Percentiles rank a stretch among this genome's conserved stretches.
Conservation (phyloP, 2,113 vertebrate genomes). For the Poecile atricapillus region DNA sequence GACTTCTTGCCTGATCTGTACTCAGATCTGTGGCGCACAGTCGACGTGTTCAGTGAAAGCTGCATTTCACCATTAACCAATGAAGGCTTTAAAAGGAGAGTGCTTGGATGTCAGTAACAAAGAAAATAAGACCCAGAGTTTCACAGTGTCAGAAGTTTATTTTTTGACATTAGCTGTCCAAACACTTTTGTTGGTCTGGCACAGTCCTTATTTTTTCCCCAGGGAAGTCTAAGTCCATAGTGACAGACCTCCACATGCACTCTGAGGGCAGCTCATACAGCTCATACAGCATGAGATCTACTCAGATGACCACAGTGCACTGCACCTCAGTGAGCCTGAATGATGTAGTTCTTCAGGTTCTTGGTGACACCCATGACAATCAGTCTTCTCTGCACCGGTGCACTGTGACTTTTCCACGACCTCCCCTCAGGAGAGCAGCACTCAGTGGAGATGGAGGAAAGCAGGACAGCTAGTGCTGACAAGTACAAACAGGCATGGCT, state of each 20-base stretch:
- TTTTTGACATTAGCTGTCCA: background rate
- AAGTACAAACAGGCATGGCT: background rate
- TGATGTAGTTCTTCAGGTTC: background rate
- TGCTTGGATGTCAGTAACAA: background rate
- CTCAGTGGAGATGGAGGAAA: background rate
- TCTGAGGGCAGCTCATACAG: background rate
- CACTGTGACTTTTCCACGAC: background rate
- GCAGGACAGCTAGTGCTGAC: background rate
- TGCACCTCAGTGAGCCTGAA: background rate
- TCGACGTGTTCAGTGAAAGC: background rate
- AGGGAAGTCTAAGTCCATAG: background rate
- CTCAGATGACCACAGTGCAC: background rate
- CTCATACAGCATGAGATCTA: background rate
- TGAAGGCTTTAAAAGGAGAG: background rate
- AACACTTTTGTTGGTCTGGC: background rate
- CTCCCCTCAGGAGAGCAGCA: background rate
- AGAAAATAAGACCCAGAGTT: background rate
- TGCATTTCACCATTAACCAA: background rate
- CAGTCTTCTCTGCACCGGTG: background rate
- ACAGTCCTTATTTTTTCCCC: background rate
- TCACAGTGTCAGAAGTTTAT: background rate
- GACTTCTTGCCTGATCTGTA: background rate
- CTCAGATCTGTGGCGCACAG: fast-evolving
- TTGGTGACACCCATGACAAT: background rate
- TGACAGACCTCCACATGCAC: background rate